Conservation (phyloP, 2,113 vertebrate genomes). For the Rafetus swinhoei region DNA sequence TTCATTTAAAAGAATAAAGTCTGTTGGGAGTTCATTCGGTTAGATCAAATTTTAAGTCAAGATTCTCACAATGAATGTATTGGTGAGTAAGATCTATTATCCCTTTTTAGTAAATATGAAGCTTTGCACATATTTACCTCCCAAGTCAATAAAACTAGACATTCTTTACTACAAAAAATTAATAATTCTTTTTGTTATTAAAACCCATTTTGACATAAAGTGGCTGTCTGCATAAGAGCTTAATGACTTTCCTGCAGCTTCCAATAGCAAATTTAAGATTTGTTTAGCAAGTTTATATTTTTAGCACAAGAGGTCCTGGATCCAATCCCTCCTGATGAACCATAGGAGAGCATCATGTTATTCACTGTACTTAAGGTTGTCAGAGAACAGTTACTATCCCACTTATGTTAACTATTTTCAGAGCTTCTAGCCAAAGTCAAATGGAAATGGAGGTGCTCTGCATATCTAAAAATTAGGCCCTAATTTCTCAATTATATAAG, state of each 20-base stretch:
- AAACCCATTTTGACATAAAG: neutral
- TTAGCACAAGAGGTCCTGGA: neutral
- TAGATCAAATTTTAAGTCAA: neutral
- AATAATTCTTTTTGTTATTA: neutral
- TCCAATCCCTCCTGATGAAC: neutral
- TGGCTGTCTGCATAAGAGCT: neutral
- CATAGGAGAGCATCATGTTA: neutral
- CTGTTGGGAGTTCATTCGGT: neutral
- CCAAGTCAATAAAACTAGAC: neutral
- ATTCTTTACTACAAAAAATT: neutral
- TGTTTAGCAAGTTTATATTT: neutral
- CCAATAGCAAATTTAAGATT: neutral
- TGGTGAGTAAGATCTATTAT: neutral
- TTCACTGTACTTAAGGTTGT: neutral
- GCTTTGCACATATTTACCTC: neutral
- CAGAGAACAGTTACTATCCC: neutral
- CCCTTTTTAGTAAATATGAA: rapidly evolving
- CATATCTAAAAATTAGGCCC: neutral
- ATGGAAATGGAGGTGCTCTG: neutral
- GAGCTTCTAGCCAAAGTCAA: rapidly evolving
- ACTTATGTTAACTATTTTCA: neutral
- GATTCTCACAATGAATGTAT: neutral
- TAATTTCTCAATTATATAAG: neutral
- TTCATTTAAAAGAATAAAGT: neutral
- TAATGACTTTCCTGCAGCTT: neutral